Base-by-base conservation (phyloP, 2,888 invertebrate genomes). In the Alentia gelatinosa region DNA sequence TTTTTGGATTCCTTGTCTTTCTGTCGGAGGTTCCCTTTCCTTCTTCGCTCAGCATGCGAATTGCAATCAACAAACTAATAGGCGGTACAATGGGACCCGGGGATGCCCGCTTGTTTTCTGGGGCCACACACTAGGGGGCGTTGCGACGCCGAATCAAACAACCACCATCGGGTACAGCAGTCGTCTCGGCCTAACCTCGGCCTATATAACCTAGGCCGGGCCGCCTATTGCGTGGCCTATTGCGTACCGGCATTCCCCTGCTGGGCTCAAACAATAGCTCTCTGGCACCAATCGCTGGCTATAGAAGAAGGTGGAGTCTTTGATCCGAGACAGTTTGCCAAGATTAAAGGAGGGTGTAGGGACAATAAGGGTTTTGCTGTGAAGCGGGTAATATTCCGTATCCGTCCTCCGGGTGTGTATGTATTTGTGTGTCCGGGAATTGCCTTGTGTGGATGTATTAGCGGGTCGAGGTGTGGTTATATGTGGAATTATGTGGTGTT, bases 301-400 rank as follows among this genome's bases (percentile, higher is more conserved):
- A 26, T 68, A 68, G 30, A 68, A 12, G 33, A 26, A 68, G 26
- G 68, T 68, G 30, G 68, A 30, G 68, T 68, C 68, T 68, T 68
- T 68, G 68, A 68, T 4, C 30, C n/a, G 33, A 30, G 33, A 30
- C 68, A 68, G 68, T 68, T 68, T 68, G 68, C 68, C 68, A 68
- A 68, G 68, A 68, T 68, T 68, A 68, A 68, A 68, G 68, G 68
- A 30, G n/a, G n/a, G n/a, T n/a, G n/a, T n/a, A n/a, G n/a, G n/a
- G n/a, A n/a, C n/a, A n/a, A n/a, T n/a, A n/a, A n/a, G n/a, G n/a
- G n/a, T n/a, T n/a, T n/a, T n/a, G n/a, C n/a, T n/a, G n/a, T n/a
- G n/a, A n/a, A n/a, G n/a, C n/a, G n/a, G n/a, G n/a, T n/a, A n/a
- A n/a, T n/a, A n/a, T n/a, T n/a, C n/a, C n/a, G n/a, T n/a, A n/a